Conservation (phyloP, 2,113 vertebrate genomes). For the Etheostoma cragini region DNA sequence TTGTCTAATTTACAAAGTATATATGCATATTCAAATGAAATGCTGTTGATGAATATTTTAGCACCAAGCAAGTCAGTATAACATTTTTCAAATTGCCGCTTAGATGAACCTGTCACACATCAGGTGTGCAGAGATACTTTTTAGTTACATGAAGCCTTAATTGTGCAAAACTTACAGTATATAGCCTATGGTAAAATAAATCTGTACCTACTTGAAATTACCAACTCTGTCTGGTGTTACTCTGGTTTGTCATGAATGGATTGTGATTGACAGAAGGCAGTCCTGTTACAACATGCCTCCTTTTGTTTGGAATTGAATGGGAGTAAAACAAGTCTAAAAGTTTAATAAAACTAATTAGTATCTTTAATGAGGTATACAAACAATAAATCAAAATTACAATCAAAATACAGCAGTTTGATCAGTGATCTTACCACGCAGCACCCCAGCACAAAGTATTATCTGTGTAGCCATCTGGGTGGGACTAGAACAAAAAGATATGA, state of each 20-base stretch:
- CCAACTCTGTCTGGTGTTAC: neutral
- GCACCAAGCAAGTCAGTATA: neutral
- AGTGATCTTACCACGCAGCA: neutral
- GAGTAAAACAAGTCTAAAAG: neutral
- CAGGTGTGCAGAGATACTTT: neutral
- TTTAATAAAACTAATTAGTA: neutral
- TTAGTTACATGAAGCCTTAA: neutral
- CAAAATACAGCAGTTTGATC: neutral
- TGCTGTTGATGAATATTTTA: neutral
- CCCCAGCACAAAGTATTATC: too few relatives aligned
- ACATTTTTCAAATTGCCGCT: neutral
- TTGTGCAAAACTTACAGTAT: neutral
- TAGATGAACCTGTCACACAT: neutral
- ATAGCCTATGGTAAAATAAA: neutral
- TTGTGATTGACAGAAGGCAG: neutral
- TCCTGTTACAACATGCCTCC: neutral
- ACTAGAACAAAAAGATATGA: neutral
- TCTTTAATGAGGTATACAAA: neutral
- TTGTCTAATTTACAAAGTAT: neutral
- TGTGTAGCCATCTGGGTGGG: neutral
- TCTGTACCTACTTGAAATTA: neutral
- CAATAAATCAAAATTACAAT: neutral
- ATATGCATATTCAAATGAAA: neutral
- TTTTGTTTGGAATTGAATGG: neutral
- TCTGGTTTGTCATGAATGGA: neutral